Percentiles rank a stretch among this genome's conserved stretches.
Evolutionary conservation across 2,797 vertebrate species (phyloP).

Genomic region (Melanotaenia boesemani): DNA sequence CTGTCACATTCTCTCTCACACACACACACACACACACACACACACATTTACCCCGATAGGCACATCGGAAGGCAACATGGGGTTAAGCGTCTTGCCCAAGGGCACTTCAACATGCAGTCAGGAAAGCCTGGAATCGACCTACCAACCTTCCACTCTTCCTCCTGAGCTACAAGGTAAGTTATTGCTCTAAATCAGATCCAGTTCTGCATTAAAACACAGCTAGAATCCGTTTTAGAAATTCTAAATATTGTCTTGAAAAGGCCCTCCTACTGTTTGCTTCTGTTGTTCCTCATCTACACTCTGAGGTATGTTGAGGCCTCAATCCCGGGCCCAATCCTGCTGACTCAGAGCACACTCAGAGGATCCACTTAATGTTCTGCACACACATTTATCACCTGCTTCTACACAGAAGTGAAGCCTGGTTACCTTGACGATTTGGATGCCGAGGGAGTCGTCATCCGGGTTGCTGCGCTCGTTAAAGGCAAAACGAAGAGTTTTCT

Average conservation of each 20-base stretch:
- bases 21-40: too few species aligned
- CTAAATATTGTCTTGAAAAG: conserved; percentile 5
- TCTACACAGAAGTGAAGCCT: neutral
- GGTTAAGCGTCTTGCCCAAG: too few species aligned
- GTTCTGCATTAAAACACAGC: too few species aligned
- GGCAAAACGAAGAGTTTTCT: conserved; percentile 98
- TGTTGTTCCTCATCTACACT: neutral
- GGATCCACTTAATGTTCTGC: neutral
- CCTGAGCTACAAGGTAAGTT: too few species aligned
- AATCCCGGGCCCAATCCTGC: neutral
- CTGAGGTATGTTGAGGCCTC: neutral
- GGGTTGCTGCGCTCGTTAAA: conserved; percentile 99
- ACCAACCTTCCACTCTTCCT: too few species aligned
- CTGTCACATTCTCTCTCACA: too few species aligned
- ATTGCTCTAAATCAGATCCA: too few species aligned
- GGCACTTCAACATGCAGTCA: too few species aligned
- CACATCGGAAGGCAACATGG: too few species aligned
- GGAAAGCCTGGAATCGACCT: too few species aligned
- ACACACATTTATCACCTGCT: neutral
- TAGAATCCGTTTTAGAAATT: neutral
- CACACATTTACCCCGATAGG: too few species aligned
- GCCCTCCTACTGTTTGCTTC: neutral
- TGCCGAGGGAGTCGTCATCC: conserved; percentile 97
- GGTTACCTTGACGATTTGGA: conserved; percentile 97
- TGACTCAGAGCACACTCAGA: neutral